Evolutionary conservation across 2,797 vertebrate genomes (phyloP), one percentile per base, ranked within the genome.

Genomic region (Cottoperca gobio): DNA sequence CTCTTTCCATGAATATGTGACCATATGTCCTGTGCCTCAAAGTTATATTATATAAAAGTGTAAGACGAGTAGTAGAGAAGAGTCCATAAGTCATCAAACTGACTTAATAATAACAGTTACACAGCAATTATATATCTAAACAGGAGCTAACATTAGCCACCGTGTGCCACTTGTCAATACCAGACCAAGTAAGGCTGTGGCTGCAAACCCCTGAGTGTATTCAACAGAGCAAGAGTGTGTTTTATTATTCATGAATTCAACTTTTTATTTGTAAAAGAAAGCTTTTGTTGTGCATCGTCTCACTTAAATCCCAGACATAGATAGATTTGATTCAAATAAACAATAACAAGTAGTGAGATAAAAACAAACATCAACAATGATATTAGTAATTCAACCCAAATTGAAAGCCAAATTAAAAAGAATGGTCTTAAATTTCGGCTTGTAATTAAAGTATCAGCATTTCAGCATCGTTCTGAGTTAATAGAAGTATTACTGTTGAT

Each of bases 1-100:
- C n/a, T 57, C 31, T 70, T 48, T 75, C 26, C 64, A n/a, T 78
- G 39, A 79, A 73, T 67, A 55, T 50, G 46, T 43, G 31, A 49
- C 53, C 67, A 76, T 64, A 54, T 86, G 67, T 49, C 16, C 42
- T 52, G n/a, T 64, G 37, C 24, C 26, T 17, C 39, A 33, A 50
- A 60, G 12, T 1, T 1, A 64, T 28, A 6, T 21, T 58, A 19
- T 26, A 8, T 14, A 37, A 14, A 9, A 8, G 4, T 49, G 6
- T 57, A 42, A 61, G 31, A 45, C 3, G 37, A 14, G 23, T 13
- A 39, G 2, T n/a, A n/a, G n/a, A 57, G 19, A 26, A 35, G 17
- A 52, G 33, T 3, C 8, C 4, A 45, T 2, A 58, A 16, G 17
- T 50, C 23, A 31, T 49, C 14, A 45, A 64, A 52, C 11, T 17